These are phyloP conservation scores for Drosophila dunni DNA, from an alignment of 1,140 invertebrate species.

Conservation along the genomic window DNA sequence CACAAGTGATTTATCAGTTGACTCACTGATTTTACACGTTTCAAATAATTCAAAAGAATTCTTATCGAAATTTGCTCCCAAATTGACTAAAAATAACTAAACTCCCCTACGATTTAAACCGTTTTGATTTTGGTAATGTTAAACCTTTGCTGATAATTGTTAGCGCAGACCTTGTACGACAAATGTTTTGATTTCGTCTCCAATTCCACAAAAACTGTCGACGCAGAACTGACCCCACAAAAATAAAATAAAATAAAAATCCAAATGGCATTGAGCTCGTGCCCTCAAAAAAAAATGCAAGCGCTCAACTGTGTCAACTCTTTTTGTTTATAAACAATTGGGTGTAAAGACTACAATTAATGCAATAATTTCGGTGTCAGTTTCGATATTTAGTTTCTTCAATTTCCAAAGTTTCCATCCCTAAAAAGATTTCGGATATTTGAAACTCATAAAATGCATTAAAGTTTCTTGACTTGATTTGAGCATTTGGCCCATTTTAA, in stretches of 20 bases:
- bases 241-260: no score
- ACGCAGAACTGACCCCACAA: constrained; percentile 50
- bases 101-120: constrained; percentile 19
- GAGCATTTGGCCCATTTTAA: constrained; percentile 26
- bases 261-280: constrained; percentile 48
- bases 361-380: constrained; percentile 43
- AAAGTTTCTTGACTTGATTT: constrained; percentile 2
- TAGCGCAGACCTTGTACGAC: constrained; percentile 44
- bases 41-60: neutral
- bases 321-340: constrained; percentile 56
- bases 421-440: constrained; percentile 3
- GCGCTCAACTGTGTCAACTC: constrained; percentile 43
- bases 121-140: constrained; percentile 26
- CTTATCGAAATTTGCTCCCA: neutral
- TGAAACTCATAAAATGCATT: constrained; percentile 16
- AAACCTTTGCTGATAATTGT: constrained; percentile 23
- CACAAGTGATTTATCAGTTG: constrained; percentile 12
- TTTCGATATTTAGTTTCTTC: constrained; percentile 11
- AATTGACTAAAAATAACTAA: constrained; percentile 7
- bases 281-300: constrained; percentile 31
- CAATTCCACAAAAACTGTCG: constrained; percentile 30
- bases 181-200: constrained; percentile 48
- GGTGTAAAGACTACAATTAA: neutral
- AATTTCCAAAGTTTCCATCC: neutral
- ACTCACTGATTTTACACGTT: constrained; percentile 8